Evolutionary conservation across 2,888 invertebrate genomes (phyloP), one percentile per base, ranked within the genome.

Genomic region (Lochmaea capreae): DNA sequence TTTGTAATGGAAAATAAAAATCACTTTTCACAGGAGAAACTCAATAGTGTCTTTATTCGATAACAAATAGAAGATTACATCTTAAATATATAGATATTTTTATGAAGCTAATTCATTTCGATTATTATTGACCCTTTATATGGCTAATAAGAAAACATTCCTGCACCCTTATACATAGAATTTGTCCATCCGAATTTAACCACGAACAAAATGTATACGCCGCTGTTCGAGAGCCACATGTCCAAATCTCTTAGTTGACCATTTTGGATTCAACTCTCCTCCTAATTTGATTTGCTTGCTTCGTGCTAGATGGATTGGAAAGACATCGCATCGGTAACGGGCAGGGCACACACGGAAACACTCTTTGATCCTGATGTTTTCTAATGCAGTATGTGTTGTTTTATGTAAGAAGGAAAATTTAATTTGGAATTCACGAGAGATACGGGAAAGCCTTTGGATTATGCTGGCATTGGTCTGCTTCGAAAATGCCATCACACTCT

Each of bases 221-320:
- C 62, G 3, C 62, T 63, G 62, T 18, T 18, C 22, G 14, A 43
- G 18, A 54, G 10, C 63, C 78, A 65, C 76, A 68, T 79, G 78
- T 80, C 76, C 76, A 75, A 76, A 59, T 77, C 76, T 77, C 77
- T 80, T 77, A 76, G 79, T 81, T 79, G 81, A 78, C 83, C 83
- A 81, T 82, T 82, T 82, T 78, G 79, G 79, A 75, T 77, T 80
- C 76, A 80, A 81, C 79, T 79, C 65, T 72, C 57, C 58, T 71
- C 79, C 80, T 85, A 85, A 85, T 84, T 84, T 83, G 82, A 85
- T 85, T 85, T 85, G 83, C 82, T 82, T 82, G 82, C 81, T 81
- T 79, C 80, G 81, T 81, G 83, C 82, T 83, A 84, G 84, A 84
- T 84, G 85, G 84, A 84, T 83, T 80, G 85, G 83, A 85, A 84